phyloP scores from a whole-genome alignment of 2,113 vertebrate genomes.

The Suricata suricatta region DNA sequence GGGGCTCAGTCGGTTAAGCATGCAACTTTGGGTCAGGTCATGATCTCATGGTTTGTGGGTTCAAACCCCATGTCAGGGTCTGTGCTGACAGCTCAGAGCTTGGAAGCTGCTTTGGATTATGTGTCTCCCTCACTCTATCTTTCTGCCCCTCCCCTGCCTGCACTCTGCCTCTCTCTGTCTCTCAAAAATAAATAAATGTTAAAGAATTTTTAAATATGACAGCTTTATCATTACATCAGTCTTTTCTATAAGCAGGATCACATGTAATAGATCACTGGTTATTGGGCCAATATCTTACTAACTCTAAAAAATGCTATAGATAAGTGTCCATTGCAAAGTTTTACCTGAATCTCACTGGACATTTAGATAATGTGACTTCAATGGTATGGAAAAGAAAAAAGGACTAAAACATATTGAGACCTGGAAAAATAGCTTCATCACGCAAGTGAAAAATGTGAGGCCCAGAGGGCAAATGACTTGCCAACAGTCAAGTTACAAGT shows the following conservation, averaged over 20 bases:
- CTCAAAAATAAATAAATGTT: no score
- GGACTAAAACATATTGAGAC: neutral
- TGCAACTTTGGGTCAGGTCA: no score
- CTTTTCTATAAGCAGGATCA: neutral
- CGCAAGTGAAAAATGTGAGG: neutral
- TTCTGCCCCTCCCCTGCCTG: no score
- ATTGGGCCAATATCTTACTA: neutral
- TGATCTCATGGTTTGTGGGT: no score
- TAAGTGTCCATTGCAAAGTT: neutral
- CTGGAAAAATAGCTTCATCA: neutral
- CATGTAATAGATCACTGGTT: neutral
- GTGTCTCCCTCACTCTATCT: no score
- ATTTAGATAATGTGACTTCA: neutral
- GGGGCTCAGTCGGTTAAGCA: no score
- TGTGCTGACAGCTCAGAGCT: no score
- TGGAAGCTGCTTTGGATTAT: no score
- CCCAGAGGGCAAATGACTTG: neutral
- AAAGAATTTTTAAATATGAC: neutral
- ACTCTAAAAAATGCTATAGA: neutral
- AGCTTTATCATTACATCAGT: neutral
- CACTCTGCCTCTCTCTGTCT: no score
- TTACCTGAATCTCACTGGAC: neutral
- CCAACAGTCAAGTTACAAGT: neutral
- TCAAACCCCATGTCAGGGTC: no score
- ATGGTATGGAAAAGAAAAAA: neutral